Evolutionary conservation across 2,888 invertebrate genomes (phyloP).

Genomic region (Lamellibrachia satsuma): DNA sequence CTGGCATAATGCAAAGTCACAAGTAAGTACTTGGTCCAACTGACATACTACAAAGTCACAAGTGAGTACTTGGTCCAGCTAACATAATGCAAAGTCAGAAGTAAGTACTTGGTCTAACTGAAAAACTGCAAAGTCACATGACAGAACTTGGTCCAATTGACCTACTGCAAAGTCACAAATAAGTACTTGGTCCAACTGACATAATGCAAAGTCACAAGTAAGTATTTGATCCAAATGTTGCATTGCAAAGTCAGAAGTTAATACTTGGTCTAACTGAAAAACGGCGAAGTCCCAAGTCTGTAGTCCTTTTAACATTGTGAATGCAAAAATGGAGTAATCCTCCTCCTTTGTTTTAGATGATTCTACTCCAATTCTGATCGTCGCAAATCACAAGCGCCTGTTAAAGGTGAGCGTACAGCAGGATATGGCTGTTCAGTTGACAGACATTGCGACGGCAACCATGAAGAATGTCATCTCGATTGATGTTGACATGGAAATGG

Average conservation of each 20-base stretch:
- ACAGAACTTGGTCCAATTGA: too few species aligned
- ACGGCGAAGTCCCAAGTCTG: too few species aligned
- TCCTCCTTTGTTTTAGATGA: slow-evolving; percentile 18
- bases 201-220: not conserved
- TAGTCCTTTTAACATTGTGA: too few species aligned
- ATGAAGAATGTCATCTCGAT: slow-evolving; percentile 30
- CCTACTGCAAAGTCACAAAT: slow-evolving; percentile 19
- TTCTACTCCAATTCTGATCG: slow-evolving; percentile 17
- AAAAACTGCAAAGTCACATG: too few species aligned
- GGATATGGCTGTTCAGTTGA: not conserved
- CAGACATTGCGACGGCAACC: not conserved
- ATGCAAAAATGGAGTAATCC: not conserved
- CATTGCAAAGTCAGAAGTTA: too few species aligned
- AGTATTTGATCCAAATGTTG: not conserved
- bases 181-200: slow-evolving; percentile 3
- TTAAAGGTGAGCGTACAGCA: not conserved
- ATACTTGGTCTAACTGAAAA: too few species aligned
- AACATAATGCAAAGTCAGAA: too few species aligned
- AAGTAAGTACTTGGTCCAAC: slow-evolving; percentile 25
- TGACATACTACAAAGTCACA: not conserved
- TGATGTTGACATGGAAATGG: slow-evolving; percentile 25
- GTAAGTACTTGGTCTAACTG: too few species aligned
- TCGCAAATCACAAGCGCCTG: slow-evolving; percentile 19
- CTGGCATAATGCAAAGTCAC: not conserved
- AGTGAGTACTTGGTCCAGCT: not conserved